phyloP scores from a whole-genome alignment of 2,113 vertebrate species.

The Meleagris gallopavo region DNA sequence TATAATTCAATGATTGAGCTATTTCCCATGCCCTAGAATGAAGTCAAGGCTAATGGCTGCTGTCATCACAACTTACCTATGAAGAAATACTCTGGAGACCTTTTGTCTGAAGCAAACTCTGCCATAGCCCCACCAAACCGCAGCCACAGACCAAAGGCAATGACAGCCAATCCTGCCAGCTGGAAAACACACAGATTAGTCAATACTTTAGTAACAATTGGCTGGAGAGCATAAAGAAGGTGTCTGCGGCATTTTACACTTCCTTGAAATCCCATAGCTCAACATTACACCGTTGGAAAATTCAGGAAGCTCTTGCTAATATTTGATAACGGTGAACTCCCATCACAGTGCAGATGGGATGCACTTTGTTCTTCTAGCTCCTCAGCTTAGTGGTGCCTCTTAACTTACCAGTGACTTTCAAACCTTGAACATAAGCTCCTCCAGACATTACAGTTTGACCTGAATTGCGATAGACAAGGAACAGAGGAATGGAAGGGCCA shows the following conservation, averaged over 20 bases:
- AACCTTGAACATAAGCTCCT: not conserved
- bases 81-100: constrained; percentile 89
- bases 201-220: not conserved
- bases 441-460: not conserved
- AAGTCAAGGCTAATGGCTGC: not conserved
- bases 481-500: too few relatives aligned
- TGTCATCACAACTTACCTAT: constrained; percentile 84
- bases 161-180: constrained; percentile 91
- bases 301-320: not conserved
- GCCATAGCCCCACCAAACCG: constrained; percentile 88
- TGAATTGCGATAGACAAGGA: not conserved
- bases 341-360: not conserved
- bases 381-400: not conserved
- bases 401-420: not conserved
- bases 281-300: not conserved
- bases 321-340: not conserved
- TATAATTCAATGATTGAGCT: not conserved
- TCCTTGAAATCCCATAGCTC: not conserved
- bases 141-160: constrained; percentile 94
- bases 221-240: not conserved
- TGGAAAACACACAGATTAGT: constrained; percentile 73
- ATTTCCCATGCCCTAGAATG: not conserved
- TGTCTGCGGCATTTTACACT: not conserved
- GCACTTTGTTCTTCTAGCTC: not conserved
- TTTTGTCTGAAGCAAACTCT: constrained; percentile 83